Evolutionary conservation across 2,113 vertebrate species (phyloP).

Genomic region (Corapipo altera): DNA sequence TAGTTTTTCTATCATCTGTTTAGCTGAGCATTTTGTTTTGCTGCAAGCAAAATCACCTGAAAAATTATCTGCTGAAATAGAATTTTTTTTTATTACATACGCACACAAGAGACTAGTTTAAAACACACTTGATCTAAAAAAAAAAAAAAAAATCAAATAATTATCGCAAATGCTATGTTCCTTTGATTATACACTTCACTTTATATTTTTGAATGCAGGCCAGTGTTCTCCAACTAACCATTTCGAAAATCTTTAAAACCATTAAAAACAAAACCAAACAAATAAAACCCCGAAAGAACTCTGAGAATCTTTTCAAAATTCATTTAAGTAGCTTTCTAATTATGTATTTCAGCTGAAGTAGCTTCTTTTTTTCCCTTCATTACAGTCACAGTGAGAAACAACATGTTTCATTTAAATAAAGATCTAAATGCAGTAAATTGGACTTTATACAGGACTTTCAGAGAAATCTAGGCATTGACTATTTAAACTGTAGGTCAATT

Average conservation of each 20-base stretch:
- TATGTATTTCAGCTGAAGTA: slow-evolving; percentile 20
- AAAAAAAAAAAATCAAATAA: slow-evolving; percentile 44
- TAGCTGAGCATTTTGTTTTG: slow-evolving; percentile 60
- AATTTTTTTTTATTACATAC: slow-evolving; percentile 18
- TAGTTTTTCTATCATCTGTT: slow-evolving; percentile 43
- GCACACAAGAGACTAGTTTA: slow-evolving; percentile 34
- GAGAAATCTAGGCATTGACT: slow-evolving; percentile 11
- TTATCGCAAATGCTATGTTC: slow-evolving; percentile 40
- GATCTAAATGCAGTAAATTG: slow-evolving; percentile 15
- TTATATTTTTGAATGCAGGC: slow-evolving; percentile 32
- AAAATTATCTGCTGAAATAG: slow-evolving; percentile 60
- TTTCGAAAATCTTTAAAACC: neutral
- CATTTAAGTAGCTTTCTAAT: slow-evolving; percentile 34
- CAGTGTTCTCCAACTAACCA: slow-evolving; percentile 22
- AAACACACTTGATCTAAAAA: slow-evolving; percentile 42
- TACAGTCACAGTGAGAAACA: slow-evolving; percentile 1
- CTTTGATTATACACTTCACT: neutral
- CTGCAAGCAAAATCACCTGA: slow-evolving; percentile 64
- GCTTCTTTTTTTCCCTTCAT: slow-evolving; percentile 27
- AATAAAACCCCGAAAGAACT: neutral
- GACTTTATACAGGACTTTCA: neutral
- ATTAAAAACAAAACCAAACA: neutral
- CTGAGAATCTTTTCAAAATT: slow-evolving; percentile 29
- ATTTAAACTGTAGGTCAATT: slow-evolving; percentile 23
- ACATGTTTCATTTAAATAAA: slow-evolving; percentile 45